These are phyloP conservation scores for Neelides sp. DNA, from an alignment of 1,140 invertebrate genomes.

Conservation along the genomic window DNA sequence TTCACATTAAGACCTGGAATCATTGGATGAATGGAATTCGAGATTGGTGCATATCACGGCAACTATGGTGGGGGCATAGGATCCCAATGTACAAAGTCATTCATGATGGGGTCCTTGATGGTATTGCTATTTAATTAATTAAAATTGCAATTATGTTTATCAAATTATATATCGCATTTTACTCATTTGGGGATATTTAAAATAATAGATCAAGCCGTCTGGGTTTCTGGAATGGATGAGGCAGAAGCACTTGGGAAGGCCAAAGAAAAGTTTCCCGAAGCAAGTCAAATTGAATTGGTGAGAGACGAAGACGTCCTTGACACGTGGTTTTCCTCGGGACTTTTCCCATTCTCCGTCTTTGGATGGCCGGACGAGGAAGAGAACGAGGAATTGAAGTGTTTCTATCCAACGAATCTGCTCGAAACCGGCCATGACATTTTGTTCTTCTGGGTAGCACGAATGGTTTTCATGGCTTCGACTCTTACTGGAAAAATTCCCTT, in stretches of 20 bases:
- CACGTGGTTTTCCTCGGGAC: conserved; percentile 96
- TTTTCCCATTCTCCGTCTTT: conserved; percentile 94
- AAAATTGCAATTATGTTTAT: not conserved
- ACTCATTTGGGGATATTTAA: not conserved
- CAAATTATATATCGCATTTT: not conserved
- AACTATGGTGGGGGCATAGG: conserved; percentile 98
- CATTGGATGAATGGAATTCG: conserved; percentile 70
- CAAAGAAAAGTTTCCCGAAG: conserved; percentile 53
- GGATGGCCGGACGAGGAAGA: conserved; percentile 85
- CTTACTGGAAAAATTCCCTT: conserved; percentile 86
- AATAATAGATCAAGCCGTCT: conserved; percentile 56
- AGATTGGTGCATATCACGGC: conserved; percentile 84
- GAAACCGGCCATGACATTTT: conserved; percentile 98
- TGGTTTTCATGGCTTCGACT: conserved; percentile 94
- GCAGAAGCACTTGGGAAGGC: conserved; percentile 78
- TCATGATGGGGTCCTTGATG: conserved; percentile 37
- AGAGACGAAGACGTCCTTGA: conserved; percentile 96
- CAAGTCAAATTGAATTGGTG: conserved; percentile 49
- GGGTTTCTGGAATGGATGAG: conserved; percentile 76
- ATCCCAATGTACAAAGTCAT: conserved; percentile 91
- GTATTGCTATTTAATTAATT: not conserved
- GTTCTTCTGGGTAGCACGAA: conserved; percentile 98
- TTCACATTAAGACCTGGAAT: conserved; percentile 85
- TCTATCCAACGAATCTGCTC: conserved; percentile 84
- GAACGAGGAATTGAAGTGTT: conserved; percentile 53